Evolutionary conservation across 1,140 invertebrate genomes (phyloP), one percentile per base, ranked within the genome.

Genomic region (Aporrectodea caliginosa): DNA sequence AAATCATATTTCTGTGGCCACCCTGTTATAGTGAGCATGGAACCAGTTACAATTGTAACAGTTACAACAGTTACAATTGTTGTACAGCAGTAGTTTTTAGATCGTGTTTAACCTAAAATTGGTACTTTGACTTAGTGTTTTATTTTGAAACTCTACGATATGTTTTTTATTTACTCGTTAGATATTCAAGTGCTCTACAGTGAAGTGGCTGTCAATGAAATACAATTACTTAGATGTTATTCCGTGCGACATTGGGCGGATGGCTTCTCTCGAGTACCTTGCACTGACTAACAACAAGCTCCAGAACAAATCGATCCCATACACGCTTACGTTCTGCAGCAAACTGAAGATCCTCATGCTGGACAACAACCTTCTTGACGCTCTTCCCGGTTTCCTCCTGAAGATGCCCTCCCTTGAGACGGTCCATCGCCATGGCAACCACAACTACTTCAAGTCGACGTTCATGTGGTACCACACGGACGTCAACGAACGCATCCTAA

Each of bases 401-500:
- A 80, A 85, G 33, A 88, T 90, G 86, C 81, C 85, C 12, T 85
- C 85, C 74, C 84, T 90, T 16, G 83, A 86, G 73, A 90, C 88
- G 29, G 89, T 90, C 16, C 88, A 90, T 86, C 87, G 90, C 29
- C 89, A 90, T 86, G 90, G 90, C 32, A 90, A 90, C 82, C 88
- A 90, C 83, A 90, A 90, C 81, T 90, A 90, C 82, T 90, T 90
- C 81, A 90, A 90, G 81, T 88, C 89, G 16, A 90, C 89, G 2
- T 90, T 90, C 80, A 90, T 90, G 88, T 90, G 90, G 90, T 90
- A 90, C 81, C 89, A 90, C 75, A 89, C 88, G 2, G 89, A 90
- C 83, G 86, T 90, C 1, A 88, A 90, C 78, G 88, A 88, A 34
- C 84, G 90, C 35, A 90, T 90, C 29, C 85, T 87, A 69, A 82